phyloP scores from a whole-genome alignment of 2,797 vertebrate species.

The Phrynocephalus guinanensis region DNA sequence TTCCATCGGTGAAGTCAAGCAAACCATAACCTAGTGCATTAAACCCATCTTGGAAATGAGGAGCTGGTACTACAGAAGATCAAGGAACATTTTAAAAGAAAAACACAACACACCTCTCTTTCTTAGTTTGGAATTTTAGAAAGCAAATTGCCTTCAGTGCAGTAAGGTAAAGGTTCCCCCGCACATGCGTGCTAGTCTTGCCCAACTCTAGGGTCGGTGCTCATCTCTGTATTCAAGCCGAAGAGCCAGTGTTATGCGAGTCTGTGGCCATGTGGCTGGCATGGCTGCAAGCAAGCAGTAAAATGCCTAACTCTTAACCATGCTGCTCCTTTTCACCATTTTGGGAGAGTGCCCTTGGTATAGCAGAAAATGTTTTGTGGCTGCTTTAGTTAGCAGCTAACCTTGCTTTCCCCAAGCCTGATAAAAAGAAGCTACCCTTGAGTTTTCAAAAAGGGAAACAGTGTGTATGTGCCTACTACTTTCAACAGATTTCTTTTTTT shows the following conservation, averaged over 20 bases:
- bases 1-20: slow-evolving; percentile 65
- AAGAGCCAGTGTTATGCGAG: too few relatives aligned
- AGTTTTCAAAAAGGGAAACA: slow-evolving; percentile 48
- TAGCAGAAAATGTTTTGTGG: slow-evolving; percentile 27
- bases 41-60: slow-evolving; percentile 71
- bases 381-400: slow-evolving; percentile 43
- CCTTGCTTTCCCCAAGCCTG: slow-evolving; percentile 35
- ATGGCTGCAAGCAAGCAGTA: slow-evolving; percentile 18
- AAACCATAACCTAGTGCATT: slow-evolving; percentile 70
- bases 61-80: slow-evolving; percentile 60
- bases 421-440: slow-evolving; percentile 48
- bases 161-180: neutral
- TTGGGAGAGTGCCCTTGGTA: slow-evolving; percentile 49
- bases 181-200: too few relatives aligned
- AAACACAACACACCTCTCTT: neutral
- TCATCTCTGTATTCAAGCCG: too few relatives aligned
- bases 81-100: slow-evolving; percentile 46
- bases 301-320: slow-evolving; percentile 40
- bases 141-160: slow-evolving; percentile 48
- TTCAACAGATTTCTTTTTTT: slow-evolving; percentile 28
- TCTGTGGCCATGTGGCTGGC: too few relatives aligned
- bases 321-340: slow-evolving; percentile 47
- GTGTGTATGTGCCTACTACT: slow-evolving; percentile 43
- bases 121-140: slow-evolving; percentile 45
- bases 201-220: too few relatives aligned